These are phyloP conservation scores for Mormyrus proboscirostris DNA, from an alignment of 2,797 vertebrate genomes.

Conservation along the genomic window DNA sequence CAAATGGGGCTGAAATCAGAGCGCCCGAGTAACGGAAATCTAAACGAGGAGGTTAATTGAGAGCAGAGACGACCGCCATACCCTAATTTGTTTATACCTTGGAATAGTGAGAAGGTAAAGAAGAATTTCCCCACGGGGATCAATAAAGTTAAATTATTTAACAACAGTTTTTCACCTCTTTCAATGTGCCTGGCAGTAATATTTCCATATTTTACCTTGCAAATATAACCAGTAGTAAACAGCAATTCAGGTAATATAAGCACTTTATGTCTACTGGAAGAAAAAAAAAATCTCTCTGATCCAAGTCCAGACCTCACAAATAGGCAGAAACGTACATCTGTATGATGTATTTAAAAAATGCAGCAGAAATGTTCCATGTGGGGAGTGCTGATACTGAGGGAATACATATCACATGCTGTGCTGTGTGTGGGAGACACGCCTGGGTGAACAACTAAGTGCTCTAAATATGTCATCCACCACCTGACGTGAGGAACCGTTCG, in stretches of 20 bases:
- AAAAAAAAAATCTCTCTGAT: background rate
- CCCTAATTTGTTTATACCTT: background rate
- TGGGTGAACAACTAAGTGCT: background rate
- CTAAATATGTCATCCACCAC: constrained; percentile 11
- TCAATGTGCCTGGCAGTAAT: constrained; percentile 31
- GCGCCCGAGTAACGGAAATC: background rate
- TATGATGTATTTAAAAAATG: background rate
- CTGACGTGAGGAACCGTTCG: background rate
- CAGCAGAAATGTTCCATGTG: background rate
- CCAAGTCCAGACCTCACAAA: background rate
- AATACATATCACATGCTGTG: background rate
- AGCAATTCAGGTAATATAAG: background rate
- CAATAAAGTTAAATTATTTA: background rate
- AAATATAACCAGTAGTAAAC: constrained; percentile 35
- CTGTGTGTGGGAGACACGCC: background rate
- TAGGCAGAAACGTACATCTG: background rate
- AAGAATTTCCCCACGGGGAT: too few relatives aligned
- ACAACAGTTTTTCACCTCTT: constrained; percentile 5
- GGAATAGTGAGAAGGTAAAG: background rate
- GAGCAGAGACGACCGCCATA: background rate
- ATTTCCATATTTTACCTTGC: constrained; percentile 38
- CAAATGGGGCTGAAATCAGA: background rate
- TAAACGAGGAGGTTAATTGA: background rate
- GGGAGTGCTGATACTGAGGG: background rate
- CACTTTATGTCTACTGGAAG: constrained; percentile 17